Conservation (phyloP, 1,140 invertebrate species). For the Physella acuta region DNA sequence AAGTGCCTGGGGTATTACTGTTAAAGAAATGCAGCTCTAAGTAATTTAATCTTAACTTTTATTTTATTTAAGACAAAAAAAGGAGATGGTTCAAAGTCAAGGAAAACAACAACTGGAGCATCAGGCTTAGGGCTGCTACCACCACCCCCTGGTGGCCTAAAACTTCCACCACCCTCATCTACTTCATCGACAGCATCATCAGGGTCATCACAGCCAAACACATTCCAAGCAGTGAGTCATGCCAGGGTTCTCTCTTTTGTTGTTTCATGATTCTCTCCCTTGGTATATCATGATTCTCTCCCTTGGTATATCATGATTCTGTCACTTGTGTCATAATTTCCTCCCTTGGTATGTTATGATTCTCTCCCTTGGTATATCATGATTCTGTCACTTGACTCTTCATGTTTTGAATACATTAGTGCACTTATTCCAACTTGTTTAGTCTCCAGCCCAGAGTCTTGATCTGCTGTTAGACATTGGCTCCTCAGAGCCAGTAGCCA, state of each 20-base stretch:
- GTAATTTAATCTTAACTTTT: neutral
- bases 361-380: too few species aligned
- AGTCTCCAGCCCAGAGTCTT: slow-evolving; percentile 18
- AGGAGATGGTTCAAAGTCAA: slow-evolving; percentile 68
- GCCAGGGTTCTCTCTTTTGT: too few species aligned
- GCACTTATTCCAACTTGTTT: too few species aligned
- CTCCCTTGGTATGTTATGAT: too few species aligned
- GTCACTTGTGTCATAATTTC: too few species aligned
- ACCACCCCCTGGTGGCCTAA: slow-evolving; percentile 77
- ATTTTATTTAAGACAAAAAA: slow-evolving; percentile 74
- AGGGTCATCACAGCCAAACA: slow-evolving; percentile 65
- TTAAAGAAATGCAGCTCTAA: too few species aligned
- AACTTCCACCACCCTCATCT: slow-evolving; percentile 69
- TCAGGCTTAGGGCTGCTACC: slow-evolving; percentile 63
- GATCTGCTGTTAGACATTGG: slow-evolving; percentile 47
- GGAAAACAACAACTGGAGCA: slow-evolving; percentile 63
- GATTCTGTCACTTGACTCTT: too few species aligned
- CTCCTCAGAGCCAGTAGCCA: slow-evolving; percentile 19
- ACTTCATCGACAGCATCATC: slow-evolving; percentile 65
- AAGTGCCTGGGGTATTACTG: slow-evolving; percentile 32
- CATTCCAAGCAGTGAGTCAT: slow-evolving; percentile 13
- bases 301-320: too few species aligned
- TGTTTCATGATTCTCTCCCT: too few species aligned
- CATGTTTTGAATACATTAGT: too few species aligned
- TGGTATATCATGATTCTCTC: too few species aligned